phyloP scores from a whole-genome alignment of 2,113 vertebrate genomes.

The Ctenodactylus gundi region DNA sequence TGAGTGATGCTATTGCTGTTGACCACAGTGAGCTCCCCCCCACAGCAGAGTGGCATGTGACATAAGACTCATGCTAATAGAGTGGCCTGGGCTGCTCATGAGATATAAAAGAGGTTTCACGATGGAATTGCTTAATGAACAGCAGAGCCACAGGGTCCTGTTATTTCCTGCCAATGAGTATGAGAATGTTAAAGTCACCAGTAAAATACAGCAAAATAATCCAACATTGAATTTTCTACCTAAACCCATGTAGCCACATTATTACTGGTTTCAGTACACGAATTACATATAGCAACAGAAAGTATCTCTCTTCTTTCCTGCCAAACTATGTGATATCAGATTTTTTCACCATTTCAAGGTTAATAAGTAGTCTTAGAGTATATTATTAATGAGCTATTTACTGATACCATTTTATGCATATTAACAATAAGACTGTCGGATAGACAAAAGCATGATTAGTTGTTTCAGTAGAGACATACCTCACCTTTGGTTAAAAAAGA shows the following conservation, averaged over 20 bases:
- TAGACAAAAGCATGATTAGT: not conserved
- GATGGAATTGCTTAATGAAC: not conserved
- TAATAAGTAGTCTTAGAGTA: not conserved
- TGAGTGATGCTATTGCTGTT: not conserved
- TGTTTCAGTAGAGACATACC: not conserved
- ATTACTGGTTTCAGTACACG: constrained; percentile 10
- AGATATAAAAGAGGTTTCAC: not conserved
- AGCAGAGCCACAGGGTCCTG: not conserved
- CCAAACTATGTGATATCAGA: not conserved
- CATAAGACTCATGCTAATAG: not conserved
- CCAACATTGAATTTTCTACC: constrained; percentile 25
- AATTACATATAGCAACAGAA: constrained; percentile 65
- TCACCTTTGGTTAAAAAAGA: not conserved
- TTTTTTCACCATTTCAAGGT: not conserved
- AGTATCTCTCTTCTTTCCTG: not conserved
- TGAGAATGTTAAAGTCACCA: not conserved
- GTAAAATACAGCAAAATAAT: constrained; percentile 2
- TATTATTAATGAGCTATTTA: not conserved
- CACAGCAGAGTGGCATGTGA: not conserved
- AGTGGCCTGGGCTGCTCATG: not conserved
- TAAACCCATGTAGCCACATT: not conserved
- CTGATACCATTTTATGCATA: not conserved
- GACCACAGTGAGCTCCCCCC: not conserved
- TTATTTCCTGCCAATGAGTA: not conserved
- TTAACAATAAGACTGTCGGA: not conserved